Evolutionary conservation across 92 coral and sea anemone genomes (phyloP).

Genomic region (Bergia sp.): DNA sequence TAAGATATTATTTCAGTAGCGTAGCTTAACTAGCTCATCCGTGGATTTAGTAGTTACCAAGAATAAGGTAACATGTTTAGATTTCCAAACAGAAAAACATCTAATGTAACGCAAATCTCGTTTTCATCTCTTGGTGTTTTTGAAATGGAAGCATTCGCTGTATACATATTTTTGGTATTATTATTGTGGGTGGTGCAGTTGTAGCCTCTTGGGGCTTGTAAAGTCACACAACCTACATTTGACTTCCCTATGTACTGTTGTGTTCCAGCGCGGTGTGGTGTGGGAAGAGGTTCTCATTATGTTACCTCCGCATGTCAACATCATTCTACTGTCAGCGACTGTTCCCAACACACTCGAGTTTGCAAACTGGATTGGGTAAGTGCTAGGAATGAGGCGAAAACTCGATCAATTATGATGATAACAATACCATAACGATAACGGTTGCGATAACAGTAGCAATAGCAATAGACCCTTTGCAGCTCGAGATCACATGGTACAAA

Average conservation of each 20-base stretch:
- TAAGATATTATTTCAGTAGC: too few species aligned
- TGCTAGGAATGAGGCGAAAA: background rate
- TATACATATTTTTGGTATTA: too few species aligned
- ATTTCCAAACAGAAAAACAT: too few species aligned
- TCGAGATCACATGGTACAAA: too few species aligned
- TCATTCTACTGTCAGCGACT: conserved; percentile 92
- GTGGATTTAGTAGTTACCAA: too few species aligned
- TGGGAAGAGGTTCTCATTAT: conserved; percentile 99
- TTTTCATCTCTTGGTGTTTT: background rate
- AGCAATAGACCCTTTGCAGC: background rate
- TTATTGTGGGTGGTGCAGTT: too few species aligned
- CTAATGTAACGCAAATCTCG: background rate
- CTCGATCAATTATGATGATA: too few species aligned
- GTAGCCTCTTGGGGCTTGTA: too few species aligned
- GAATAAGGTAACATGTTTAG: too few species aligned
- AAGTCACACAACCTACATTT: background rate
- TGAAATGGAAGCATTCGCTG: too few species aligned
- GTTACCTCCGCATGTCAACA: conserved; percentile 95
- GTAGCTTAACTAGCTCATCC: too few species aligned
- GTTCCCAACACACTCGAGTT: conserved; percentile 97
- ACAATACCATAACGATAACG: background rate
- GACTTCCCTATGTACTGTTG: background rate
- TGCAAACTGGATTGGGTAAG: conserved; percentile 99
- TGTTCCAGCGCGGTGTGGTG: conserved; percentile 90
- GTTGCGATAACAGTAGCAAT: background rate